Conservation (phyloP, 2,797 vertebrate genomes). For the Hydrocynus forskahlii region DNA sequence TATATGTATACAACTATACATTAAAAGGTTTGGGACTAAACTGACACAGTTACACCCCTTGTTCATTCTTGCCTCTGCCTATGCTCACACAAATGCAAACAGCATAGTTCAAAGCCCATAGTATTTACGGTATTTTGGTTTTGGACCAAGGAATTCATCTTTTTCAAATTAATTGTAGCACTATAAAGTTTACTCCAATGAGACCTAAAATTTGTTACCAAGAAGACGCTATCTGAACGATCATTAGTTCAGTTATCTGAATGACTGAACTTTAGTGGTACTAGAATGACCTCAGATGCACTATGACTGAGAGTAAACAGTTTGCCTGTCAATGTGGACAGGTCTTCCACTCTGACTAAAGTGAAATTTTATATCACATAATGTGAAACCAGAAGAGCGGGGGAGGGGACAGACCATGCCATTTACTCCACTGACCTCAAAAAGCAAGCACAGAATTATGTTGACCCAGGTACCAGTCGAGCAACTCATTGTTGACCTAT, state of each 20-base stretch:
- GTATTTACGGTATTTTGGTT: not conserved
- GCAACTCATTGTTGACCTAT: not conserved
- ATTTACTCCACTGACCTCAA: slow-evolving; percentile 17
- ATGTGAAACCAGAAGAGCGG: slow-evolving; percentile 38
- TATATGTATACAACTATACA: slow-evolving; percentile 2
- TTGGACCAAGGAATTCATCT: not conserved
- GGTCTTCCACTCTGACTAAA: slow-evolving; percentile 35
- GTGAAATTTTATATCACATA: slow-evolving; percentile 34
- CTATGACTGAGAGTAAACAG: slow-evolving; percentile 29
- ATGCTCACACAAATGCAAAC: too few species aligned
- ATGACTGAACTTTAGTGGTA: not conserved
- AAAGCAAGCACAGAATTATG: not conserved
- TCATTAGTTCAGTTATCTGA: not conserved
- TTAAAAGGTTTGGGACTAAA: not conserved
- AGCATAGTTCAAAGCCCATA: not conserved
- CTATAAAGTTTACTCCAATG: not conserved
- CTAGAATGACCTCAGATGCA: slow-evolving; percentile 30
- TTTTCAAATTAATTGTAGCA: not conserved
- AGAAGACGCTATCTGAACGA: not conserved
- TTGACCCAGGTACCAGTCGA: not conserved
- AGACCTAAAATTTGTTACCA: not conserved
- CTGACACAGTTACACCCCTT: not conserved
- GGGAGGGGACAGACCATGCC: slow-evolving; percentile 37
- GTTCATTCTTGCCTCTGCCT: not conserved
- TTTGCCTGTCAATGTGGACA: slow-evolving; percentile 31